Base-by-base conservation (phyloP, 2,888 invertebrate species). In the Acleris literana region DNA sequence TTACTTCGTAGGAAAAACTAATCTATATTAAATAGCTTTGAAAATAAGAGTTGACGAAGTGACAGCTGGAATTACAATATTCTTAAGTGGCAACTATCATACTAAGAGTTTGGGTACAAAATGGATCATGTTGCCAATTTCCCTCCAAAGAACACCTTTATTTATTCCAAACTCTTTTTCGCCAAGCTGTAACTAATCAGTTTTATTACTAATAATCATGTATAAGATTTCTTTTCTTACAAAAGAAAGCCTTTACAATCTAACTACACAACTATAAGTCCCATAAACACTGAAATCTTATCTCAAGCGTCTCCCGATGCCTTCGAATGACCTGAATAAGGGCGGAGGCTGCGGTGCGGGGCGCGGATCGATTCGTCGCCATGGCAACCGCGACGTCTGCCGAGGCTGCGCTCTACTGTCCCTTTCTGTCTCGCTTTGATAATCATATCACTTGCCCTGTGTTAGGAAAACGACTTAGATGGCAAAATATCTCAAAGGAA, bases 351-450 rank as follows among this genome's bases (percentile, higher is more conserved):
- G 87, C 76, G 79, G 72, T 74, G 78, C 76, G 72, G 75, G 59
- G 69, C 75, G 80, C 85, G 85, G 90, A 92, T 92, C 92, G 92
- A 92, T 92, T 91, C 79, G 91, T 90, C 85, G 79, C 87, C 84
- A 91, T 90, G 80, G 84, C 87, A 82, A 92, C 92, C 83, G 92
- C 91, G 88, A 92, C 91, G 92, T 92, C 92, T 92, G 92, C 92
- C 89, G 90, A 91, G 91, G 86, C 90, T 91, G 92, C 89, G 87
- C 89, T 87, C 87, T 90, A 90, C 92, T 92, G 85, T 92, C 92
- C 85, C 90, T 90, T 84, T 92, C 92, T 91, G 86, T 92, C 92
- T 92, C 91, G 92, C 88, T 90, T 87, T 86, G 89, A 88, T 92
- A 66, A 92, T 92, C 91, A 92, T 92, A 92, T 92, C 92, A 90